These are phyloP conservation scores for Brachionus rubens DNA, from an alignment of 1,140 invertebrate species.

Conservation along the genomic window DNA sequence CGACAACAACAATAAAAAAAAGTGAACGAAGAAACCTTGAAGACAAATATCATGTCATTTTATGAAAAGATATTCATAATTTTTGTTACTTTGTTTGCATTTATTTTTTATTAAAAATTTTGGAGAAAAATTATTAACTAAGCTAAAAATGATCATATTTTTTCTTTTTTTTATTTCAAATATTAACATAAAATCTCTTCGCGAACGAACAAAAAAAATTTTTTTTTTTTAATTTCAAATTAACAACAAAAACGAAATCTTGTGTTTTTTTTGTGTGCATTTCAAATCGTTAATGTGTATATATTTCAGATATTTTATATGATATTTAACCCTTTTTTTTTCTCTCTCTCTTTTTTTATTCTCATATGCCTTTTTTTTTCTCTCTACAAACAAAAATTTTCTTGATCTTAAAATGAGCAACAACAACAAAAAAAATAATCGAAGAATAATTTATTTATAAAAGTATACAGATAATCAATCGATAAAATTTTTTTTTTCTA, in stretches of 20 bases:
- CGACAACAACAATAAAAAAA: no score
- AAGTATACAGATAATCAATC: slow-evolving; percentile 7
- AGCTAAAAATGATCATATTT: slow-evolving; percentile 24
- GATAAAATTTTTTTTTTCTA: background rate
- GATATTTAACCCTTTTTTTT: slow-evolving; percentile 22
- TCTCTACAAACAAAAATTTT: no score
- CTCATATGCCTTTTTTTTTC: background rate
- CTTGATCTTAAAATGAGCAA: no score
- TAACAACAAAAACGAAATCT: background rate
- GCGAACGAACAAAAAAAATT: background rate
- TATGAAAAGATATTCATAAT: no score
- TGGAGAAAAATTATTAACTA: background rate
- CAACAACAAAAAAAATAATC: no score
- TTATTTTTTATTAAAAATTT: slow-evolving; percentile 12
- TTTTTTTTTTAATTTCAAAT: background rate
- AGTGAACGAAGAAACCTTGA: slow-evolving; percentile 1
- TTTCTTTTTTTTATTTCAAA: slow-evolving; percentile 4
- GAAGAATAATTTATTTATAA: background rate
- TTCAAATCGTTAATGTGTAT: slow-evolving; percentile 8
- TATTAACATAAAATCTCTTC: slow-evolving; percentile 29
- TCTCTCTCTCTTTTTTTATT: background rate
- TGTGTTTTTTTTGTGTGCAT: no score
- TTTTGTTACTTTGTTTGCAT: slow-evolving; percentile 20
- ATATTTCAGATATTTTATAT: background rate
- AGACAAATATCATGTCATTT: background rate